phyloP scores from a whole-genome alignment of 2,888 invertebrate genomes.

The Diarsia mendica region DNA sequence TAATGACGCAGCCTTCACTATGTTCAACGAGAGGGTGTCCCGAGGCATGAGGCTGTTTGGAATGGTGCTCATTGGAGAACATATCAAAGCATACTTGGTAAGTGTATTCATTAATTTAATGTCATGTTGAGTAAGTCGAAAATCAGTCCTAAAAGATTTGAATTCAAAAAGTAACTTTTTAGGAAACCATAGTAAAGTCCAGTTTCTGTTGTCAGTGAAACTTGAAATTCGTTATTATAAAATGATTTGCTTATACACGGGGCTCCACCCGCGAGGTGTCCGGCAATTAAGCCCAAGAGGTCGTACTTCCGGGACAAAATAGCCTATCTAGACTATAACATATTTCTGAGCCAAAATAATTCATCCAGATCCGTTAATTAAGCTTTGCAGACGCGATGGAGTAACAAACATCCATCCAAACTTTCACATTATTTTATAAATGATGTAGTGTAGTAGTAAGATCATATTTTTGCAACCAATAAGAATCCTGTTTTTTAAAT shows the following conservation, averaged over 20 bases:
- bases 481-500: background rate
- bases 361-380: background rate
- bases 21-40: slow-evolving; percentile 94
- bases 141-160: background rate
- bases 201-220: background rate
- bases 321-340: background rate
- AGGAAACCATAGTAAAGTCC: too few relatives aligned
- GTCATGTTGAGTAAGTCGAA: background rate
- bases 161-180: background rate
- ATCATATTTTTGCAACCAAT: background rate
- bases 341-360: background rate
- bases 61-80: slow-evolving; percentile 93
- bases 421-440: background rate
- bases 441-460: background rate
- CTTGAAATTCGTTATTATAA: background rate
- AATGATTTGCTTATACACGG: background rate
- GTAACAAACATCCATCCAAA: background rate
- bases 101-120: slow-evolving; percentile 62
- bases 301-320: too few relatives aligned
- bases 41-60: slow-evolving; percentile 96
- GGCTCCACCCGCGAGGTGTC: background rate
- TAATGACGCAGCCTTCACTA: slow-evolving; percentile 92
- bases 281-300: too few relatives aligned
- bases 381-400: background rate
- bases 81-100: slow-evolving; percentile 92